These are phyloP conservation scores for Microctonus aethiopoides DNA, from an alignment of 2,888 invertebrate genomes.

Conservation along the genomic window DNA sequence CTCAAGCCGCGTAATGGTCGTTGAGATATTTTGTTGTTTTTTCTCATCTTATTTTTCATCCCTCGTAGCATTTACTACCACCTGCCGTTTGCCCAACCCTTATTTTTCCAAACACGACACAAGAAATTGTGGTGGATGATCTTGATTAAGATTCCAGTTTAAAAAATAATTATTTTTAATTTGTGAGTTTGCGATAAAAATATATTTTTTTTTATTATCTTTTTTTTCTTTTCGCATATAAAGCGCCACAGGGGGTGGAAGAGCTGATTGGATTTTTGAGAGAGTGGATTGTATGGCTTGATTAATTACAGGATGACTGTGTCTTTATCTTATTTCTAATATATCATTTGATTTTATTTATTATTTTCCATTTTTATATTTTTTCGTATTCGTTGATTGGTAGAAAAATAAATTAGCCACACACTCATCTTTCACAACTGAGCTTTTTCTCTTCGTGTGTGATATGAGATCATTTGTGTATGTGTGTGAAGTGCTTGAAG, in stretches of 20 bases:
- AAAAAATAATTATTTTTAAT: conserved; percentile 68
- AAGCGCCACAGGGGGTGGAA: too few relatives aligned
- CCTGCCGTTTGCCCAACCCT: background rate
- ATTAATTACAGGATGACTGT: too few relatives aligned
- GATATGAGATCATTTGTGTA: too few relatives aligned
- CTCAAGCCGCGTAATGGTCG: conserved; percentile 62
- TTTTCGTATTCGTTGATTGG: conserved; percentile 1
- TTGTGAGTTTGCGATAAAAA: too few relatives aligned
- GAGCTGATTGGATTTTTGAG: too few relatives aligned
- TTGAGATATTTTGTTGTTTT: background rate
- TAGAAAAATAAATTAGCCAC: background rate
- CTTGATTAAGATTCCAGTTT: conserved; percentile 63
- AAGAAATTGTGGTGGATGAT: background rate
- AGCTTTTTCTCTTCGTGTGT: too few relatives aligned
- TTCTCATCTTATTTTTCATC: conserved; percentile 9
- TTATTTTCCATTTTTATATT: conserved; percentile 5
- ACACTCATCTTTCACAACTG: too few relatives aligned
- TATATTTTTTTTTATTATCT: background rate
- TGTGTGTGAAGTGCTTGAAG: background rate
- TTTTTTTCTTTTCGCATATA: background rate
- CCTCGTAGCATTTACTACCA: conserved; percentile 16
- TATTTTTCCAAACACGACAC: conserved; percentile 13
- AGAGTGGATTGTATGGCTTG: too few relatives aligned
- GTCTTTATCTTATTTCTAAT: too few relatives aligned
- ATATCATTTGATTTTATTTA: background rate